Conservation (phyloP, 2,888 invertebrate species). For the Epinotia bilunana region DNA sequence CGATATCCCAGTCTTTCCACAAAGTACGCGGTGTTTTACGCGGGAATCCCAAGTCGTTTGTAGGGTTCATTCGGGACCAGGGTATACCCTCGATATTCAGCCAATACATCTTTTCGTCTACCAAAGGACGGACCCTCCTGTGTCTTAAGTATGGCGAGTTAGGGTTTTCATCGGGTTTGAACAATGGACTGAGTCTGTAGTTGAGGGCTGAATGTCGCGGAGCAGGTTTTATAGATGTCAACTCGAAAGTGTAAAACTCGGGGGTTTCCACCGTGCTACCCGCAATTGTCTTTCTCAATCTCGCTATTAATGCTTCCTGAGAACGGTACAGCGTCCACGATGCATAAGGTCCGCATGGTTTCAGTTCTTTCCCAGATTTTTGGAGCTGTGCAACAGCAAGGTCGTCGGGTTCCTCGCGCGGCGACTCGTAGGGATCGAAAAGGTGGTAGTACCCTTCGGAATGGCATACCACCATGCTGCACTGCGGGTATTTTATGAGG, state of each 20-base stretch:
- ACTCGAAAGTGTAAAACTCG: conserved; percentile 84
- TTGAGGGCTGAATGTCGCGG: conserved; percentile 76
- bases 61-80: conserved; percentile 71
- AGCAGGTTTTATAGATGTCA: conserved; percentile 82
- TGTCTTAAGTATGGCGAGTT: conserved; percentile 69
- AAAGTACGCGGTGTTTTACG: conserved; percentile 67
- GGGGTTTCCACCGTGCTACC: conserved; percentile 59
- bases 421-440: conserved; percentile 85
- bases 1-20: conserved; percentile 89
- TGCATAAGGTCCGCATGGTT: conserved; percentile 53
- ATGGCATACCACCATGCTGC: conserved; percentile 84
- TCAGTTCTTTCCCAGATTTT: conserved; percentile 40
- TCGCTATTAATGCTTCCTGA: conserved; percentile 64
- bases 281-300: conserved; percentile 62
- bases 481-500: conserved; percentile 83
- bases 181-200: conserved; percentile 75
- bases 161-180: conserved; percentile 73
- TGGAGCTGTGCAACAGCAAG: conserved; percentile 22
- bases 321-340: conserved; percentile 78
- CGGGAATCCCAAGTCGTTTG: conserved; percentile 70
- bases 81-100: conserved; percentile 71
- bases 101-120: conserved; percentile 82
- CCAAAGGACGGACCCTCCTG: conserved; percentile 62
- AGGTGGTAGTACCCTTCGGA: conserved; percentile 84
- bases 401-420: conserved; percentile 53